Percentiles rank a stretch among this genome's conserved stretches.
Conservation (phyloP, 2,888 invertebrate genomes). For the Polymixis lichenea region DNA sequence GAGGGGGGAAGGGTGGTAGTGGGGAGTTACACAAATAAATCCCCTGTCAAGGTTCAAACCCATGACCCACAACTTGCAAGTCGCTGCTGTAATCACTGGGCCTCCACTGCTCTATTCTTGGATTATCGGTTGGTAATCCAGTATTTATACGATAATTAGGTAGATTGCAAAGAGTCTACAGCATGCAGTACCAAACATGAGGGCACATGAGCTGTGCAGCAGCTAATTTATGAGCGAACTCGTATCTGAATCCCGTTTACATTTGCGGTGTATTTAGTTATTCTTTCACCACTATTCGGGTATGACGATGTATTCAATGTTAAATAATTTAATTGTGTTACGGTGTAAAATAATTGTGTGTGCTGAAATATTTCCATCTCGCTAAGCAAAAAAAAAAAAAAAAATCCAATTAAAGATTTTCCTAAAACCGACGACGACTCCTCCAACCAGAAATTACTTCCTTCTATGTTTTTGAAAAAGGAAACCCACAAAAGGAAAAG, state of each 20-base stretch:
- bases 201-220: background rate
- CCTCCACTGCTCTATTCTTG: background rate
- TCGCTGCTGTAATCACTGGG: no score
- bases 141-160: background rate
- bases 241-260: constrained; percentile 61
- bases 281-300: constrained; percentile 51
- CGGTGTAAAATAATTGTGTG: background rate
- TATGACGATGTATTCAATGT: constrained; percentile 30
- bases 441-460: background rate
- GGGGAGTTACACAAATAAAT: no score
- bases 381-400: no score
- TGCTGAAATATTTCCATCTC: background rate
- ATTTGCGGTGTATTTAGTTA: constrained; percentile 63
- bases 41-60: no score
- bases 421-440: background rate
- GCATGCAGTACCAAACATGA: background rate
- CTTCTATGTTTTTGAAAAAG: background rate
- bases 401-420: no score
- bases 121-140: background rate
- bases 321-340: constrained; percentile 27
- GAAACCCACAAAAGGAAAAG: background rate
- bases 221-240: constrained; percentile 62
- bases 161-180: background rate
- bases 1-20: no score
- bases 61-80: no score